A percentile compares a stretch with the other conserved stretches of the same genome.
phyloP scores from a whole-genome alignment of 2,888 invertebrate species.

The Fragum sueziense region DNA sequence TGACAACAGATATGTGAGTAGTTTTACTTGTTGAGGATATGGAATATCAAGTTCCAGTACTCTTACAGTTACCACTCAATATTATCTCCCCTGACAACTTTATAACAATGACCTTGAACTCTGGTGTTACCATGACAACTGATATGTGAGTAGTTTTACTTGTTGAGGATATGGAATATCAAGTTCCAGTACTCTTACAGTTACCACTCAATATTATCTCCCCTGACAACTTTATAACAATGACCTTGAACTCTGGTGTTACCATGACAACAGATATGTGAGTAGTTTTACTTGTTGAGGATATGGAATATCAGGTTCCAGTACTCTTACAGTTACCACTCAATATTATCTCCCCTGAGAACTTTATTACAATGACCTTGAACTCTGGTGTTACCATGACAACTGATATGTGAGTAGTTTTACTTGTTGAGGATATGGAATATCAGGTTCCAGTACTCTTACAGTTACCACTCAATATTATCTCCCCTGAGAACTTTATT shows the following conservation, averaged over 20 bases:
- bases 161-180: conserved; percentile 71
- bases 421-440: no score
- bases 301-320: conserved; percentile 62
- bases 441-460: no score
- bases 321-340: conserved; percentile 78
- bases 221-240: conserved; percentile 50
- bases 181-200: conserved; percentile 77
- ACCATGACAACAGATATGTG: conserved; percentile 64
- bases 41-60: conserved; percentile 71
- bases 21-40: conserved; percentile 77
- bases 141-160: conserved; percentile 76
- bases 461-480: no score
- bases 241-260: conserved; percentile 53
- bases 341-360: conserved; percentile 43
- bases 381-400: no score
- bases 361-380: background rate
- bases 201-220: conserved; percentile 68
- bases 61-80: conserved; percentile 76
- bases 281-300: conserved; percentile 76
- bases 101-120: conserved; percentile 52
- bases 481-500: no score
- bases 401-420: background rate
- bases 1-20: conserved; percentile 65
- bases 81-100: conserved; percentile 56
- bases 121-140: conserved; percentile 49